A percentile compares a stretch with the other conserved stretches of the same genome.
phyloP scores from a whole-genome alignment of 2,113 vertebrate genomes.

The Carassius carassius region DNA sequence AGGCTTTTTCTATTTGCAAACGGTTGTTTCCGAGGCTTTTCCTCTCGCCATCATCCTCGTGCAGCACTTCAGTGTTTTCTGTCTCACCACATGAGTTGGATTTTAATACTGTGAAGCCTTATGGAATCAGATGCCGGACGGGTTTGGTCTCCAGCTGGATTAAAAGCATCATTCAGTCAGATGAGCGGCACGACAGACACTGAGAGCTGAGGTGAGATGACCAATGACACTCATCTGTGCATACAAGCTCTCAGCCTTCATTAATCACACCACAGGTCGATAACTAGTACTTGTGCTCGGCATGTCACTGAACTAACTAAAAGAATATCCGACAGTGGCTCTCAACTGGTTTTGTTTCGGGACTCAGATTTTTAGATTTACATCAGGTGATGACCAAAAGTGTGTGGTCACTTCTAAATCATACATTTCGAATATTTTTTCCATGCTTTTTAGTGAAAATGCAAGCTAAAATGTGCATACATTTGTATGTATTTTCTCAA shows the following conservation, averaged over 20 bases:
- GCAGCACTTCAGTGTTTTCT: constrained; percentile 49
- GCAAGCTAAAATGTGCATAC: background rate
- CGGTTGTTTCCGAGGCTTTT: background rate
- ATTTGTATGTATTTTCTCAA: background rate
- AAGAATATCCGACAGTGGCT: background rate
- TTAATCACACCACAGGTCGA: too few species aligned
- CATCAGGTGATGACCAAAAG: background rate
- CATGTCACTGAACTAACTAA: background rate
- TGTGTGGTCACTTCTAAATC: background rate
- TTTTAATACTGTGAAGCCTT: constrained; percentile 22
- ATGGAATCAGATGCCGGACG: constrained; percentile 43
- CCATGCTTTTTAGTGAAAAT: background rate
- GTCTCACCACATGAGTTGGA: constrained; percentile 31
- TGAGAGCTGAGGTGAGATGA: constrained; percentile 20
- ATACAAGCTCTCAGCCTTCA: background rate
- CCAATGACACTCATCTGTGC: background rate
- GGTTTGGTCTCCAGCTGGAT: constrained; percentile 50
- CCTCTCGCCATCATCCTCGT: background rate
- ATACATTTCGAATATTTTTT: background rate
- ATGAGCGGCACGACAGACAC: constrained; percentile 62
- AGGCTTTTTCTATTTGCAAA: constrained; percentile 2
- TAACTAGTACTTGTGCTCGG: background rate
- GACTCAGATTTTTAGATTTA: background rate
- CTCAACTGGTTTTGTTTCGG: background rate
- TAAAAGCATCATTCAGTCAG: constrained; percentile 42